Conservation (phyloP, 2,113 vertebrate genomes). For the Syrrhaptes paradoxus region DNA sequence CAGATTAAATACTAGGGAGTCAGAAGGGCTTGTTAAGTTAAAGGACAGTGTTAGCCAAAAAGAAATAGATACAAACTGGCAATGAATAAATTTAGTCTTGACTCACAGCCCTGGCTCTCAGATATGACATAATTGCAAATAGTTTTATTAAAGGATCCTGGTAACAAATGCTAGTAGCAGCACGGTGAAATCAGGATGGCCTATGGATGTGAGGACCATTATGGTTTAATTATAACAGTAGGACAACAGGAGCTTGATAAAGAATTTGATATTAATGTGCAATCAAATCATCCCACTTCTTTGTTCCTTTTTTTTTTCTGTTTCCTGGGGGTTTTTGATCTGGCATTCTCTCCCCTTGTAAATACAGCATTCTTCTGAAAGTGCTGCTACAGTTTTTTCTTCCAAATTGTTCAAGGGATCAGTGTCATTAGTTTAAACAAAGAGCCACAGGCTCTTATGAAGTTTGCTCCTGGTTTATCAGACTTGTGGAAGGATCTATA, state of each 20-base stretch:
- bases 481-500: neutral
- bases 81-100: slow-evolving; percentile 23
- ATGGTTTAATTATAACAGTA: neutral
- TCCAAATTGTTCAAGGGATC: neutral
- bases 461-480: neutral
- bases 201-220: neutral
- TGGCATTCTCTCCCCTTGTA: neutral
- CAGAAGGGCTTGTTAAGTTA: neutral
- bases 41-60: neutral
- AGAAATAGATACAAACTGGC: slow-evolving; percentile 26
- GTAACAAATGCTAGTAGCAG: neutral
- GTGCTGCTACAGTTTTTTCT: neutral
- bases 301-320: neutral
- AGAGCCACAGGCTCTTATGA: neutral
- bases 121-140: neutral
- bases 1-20: neutral
- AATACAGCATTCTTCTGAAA: neutral
- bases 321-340: neutral
- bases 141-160: neutral
- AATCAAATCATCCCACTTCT: neutral
- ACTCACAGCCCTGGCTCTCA: neutral
- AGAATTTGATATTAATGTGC: neutral
- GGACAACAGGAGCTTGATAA: neutral
- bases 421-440: neutral
- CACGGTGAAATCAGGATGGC: neutral